Evolutionary conservation across 1,140 invertebrate species (phyloP).

Genomic region (Drosophila baimaii): DNA sequence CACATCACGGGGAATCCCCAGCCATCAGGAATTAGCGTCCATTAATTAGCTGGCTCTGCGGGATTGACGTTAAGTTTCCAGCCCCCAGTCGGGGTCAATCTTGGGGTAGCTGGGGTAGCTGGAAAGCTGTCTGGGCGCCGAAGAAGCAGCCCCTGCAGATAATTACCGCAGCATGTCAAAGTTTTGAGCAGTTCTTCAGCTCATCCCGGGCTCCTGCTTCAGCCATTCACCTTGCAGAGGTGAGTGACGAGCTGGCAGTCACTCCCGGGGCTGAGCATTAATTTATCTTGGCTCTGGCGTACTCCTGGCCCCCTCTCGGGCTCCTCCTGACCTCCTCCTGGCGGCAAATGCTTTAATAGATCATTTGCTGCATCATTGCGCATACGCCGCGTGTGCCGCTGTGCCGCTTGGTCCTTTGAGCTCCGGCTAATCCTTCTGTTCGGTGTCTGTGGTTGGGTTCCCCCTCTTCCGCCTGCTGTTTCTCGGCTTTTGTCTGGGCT

Average conservation of each 20-base stretch:
- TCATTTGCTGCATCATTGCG: constrained; percentile 78
- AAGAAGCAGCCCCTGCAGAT: constrained; percentile 37
- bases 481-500: not conserved
- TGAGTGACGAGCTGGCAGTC: constrained; percentile 21
- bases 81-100: constrained; percentile 26
- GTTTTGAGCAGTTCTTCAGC: constrained; percentile 39
- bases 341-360: constrained; percentile 54
- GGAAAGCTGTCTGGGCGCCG: not conserved
- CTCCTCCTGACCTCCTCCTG: not conserved
- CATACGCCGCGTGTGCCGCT: constrained; percentile 53
- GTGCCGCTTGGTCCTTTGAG: constrained; percentile 3
- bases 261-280: constrained; percentile 21
- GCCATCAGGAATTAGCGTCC: constrained; percentile 70
- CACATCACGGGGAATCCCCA: constrained; percentile 1
- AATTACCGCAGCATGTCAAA: constrained; percentile 67
- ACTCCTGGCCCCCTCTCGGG: not conserved
- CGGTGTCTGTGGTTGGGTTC: constrained; percentile 7
- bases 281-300: constrained; percentile 32
- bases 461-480: constrained; percentile 9
- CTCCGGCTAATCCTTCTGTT: constrained; percentile 66
- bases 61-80: constrained; percentile 74
- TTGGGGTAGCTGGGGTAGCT: not conserved
- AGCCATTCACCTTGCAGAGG: constrained; percentile 24
- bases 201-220: constrained; percentile 4
- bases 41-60: constrained; percentile 71